Percentiles rank a stretch among this genome's conserved stretches.
These are phyloP conservation scores for Ctenomys sociabilis DNA, from an alignment of 2,113 vertebrate species.

Conservation along the genomic window DNA sequence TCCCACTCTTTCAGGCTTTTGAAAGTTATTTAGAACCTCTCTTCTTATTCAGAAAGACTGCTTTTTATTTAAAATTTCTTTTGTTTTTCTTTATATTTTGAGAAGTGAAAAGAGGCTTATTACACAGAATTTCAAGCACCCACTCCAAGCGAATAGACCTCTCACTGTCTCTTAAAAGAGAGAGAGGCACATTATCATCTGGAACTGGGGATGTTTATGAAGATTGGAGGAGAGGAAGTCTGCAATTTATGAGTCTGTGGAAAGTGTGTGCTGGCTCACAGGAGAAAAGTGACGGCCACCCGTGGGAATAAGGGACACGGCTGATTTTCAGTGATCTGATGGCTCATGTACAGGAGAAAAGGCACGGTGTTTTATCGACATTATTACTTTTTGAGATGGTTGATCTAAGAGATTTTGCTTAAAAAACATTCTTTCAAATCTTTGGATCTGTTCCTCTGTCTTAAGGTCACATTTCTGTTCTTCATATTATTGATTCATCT, in stretches of 20 bases:
- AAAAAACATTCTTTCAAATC: background rate
- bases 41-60: background rate
- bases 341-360: background rate
- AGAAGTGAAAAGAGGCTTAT: background rate
- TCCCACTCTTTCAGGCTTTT: background rate
- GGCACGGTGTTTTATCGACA: background rate
- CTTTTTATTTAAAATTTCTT: background rate
- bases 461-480: background rate
- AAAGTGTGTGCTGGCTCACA: background rate
- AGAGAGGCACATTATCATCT: background rate
- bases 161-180: background rate
- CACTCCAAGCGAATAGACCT: background rate
- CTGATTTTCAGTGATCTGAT: background rate
- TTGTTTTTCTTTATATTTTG: background rate
- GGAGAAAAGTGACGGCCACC: background rate
- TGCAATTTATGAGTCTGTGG: background rate
- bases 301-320: background rate
- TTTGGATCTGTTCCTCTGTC: background rate
- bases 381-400: background rate
- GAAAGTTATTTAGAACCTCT: slow-evolving; percentile 2
- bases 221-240: background rate
- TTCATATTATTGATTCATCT: background rate
- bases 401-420: background rate
- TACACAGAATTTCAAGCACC: background rate
- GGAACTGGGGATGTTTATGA: background rate